Conservation (phyloP, 2,888 invertebrate genomes). For the Luperina testacea region DNA sequence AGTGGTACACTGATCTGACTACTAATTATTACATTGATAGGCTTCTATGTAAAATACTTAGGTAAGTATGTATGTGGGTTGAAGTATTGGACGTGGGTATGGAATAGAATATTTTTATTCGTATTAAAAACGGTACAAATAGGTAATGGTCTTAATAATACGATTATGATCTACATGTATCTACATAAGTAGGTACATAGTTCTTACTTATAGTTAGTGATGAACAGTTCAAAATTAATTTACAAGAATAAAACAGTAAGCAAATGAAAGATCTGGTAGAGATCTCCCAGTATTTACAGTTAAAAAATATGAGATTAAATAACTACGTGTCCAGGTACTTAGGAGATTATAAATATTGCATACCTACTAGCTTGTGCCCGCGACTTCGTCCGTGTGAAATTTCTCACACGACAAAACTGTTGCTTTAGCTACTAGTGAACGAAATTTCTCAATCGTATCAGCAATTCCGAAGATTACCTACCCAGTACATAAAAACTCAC, state of each 20-base stretch:
- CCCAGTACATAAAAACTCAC: too few relatives aligned
- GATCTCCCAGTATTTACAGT: background rate
- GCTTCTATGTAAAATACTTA: background rate
- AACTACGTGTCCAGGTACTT: too few relatives aligned
- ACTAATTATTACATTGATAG: slow-evolving; percentile 26
- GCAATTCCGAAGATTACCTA: too few relatives aligned
- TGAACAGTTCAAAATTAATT: background rate
- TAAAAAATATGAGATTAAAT: background rate
- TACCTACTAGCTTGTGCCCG: too few relatives aligned
- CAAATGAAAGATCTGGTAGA: background rate
- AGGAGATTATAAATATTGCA: too few relatives aligned
- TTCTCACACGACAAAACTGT: too few relatives aligned
- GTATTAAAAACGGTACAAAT: background rate
- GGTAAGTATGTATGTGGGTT: slow-evolving; percentile 6
- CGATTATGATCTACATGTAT: background rate
- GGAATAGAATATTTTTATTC: background rate
- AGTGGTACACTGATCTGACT: slow-evolving; percentile 21
- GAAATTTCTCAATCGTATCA: too few relatives aligned
- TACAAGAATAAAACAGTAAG: background rate
- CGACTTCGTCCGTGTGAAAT: too few relatives aligned
- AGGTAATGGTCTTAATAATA: background rate
- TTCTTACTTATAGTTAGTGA: background rate
- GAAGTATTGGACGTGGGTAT: background rate
- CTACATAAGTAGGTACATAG: background rate
- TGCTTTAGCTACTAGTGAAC: too few relatives aligned